Conservation (phyloP, 2,888 invertebrate species). For the Yponomeuta malinellus region DNA sequence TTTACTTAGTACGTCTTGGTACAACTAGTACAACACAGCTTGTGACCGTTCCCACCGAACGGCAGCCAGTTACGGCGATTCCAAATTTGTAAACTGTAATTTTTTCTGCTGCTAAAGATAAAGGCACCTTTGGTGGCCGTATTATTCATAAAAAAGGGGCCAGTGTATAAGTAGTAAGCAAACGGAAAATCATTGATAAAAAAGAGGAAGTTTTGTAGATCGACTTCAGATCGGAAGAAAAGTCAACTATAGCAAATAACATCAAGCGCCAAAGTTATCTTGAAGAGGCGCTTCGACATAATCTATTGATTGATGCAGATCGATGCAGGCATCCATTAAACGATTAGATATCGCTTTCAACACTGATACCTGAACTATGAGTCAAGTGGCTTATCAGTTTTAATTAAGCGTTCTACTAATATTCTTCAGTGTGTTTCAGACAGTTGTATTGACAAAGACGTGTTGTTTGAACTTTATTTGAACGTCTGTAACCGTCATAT, state of each 20-base stretch:
- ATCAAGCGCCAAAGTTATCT: neutral
- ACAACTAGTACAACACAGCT: slow-evolving; percentile 15
- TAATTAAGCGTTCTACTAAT: slow-evolving; percentile 10
- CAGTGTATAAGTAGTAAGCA: too few species aligned
- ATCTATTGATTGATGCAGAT: neutral
- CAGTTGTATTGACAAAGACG: neutral
- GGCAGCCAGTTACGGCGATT: neutral
- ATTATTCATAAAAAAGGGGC: too few species aligned
- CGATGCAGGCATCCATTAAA: neutral
- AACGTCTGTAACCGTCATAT: slow-evolving; percentile 8
- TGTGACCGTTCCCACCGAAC: slow-evolving; percentile 36
- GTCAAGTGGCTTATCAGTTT: slow-evolving; percentile 5
- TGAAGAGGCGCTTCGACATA: slow-evolving; percentile 16
- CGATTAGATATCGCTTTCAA: neutral
- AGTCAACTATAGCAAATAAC: neutral
- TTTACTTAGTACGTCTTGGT: slow-evolving; percentile 21
- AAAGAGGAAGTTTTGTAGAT: too few species aligned
- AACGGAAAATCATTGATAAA: too few species aligned
- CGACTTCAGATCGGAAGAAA: too few species aligned
- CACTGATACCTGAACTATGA: neutral
- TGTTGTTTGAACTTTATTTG: neutral
- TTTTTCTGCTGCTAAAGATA: neutral
- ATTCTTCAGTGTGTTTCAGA: slow-evolving; percentile 6
- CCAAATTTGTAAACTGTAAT: neutral
- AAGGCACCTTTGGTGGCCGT: neutral